A percentile compares a stretch with the other conserved stretches of the same genome.
phyloP scores from a whole-genome alignment of 2,888 invertebrate genomes.

The Platynereis dumerilii region DNA sequence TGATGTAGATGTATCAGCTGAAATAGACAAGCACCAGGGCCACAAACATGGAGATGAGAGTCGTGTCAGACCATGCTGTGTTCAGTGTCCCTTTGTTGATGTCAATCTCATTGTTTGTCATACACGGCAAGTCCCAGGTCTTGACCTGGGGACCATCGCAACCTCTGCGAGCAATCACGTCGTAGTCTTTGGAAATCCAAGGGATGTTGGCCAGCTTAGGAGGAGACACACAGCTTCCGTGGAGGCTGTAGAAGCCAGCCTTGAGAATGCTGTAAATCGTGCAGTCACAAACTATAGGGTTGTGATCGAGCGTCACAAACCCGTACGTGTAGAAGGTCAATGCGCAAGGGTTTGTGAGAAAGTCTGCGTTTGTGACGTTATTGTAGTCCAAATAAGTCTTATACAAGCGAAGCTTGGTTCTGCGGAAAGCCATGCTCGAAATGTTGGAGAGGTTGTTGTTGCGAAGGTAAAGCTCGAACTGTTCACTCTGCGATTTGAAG shows the following conservation, averaged over 20 bases:
- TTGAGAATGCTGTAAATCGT: conserved; percentile 5
- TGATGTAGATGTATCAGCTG: no score
- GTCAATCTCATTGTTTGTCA: background rate
- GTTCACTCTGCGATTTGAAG: background rate
- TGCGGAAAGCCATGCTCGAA: background rate
- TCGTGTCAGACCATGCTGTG: no score
- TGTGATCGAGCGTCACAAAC: background rate
- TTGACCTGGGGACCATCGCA: background rate
- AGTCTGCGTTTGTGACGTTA: background rate
- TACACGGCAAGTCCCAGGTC: conserved; percentile 5
- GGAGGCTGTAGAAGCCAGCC: background rate
- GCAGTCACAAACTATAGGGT: conserved; percentile 6
- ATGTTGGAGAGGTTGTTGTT: background rate
- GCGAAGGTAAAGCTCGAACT: background rate
- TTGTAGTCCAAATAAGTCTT: conserved; percentile 6
- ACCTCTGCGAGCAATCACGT: background rate
- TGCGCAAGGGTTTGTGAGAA: background rate
- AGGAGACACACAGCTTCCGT: background rate
- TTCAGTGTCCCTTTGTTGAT: no score
- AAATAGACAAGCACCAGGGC: no score
- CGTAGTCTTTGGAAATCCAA: conserved; percentile 7
- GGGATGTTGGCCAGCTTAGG: background rate
- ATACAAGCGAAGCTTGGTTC: background rate
- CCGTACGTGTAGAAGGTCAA: background rate
- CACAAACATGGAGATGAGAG: no score